phyloP scores from a whole-genome alignment of 2,888 invertebrate genomes.

The Eulithis prunata region DNA sequence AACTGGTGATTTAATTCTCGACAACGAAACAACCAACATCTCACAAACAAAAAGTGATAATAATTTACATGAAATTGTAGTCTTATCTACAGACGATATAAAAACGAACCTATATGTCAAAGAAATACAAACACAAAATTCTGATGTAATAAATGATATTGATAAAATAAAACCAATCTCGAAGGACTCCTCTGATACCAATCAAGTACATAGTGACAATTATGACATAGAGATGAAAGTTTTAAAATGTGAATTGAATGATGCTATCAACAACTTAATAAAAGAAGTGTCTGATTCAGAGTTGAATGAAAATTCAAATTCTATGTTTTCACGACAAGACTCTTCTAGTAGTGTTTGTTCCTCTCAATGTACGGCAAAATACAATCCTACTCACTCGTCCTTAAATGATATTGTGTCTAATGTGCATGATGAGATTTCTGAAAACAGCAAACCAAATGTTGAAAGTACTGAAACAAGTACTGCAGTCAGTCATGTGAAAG shows the following conservation, averaged over 20 bases:
- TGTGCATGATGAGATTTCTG: conserved; percentile 72
- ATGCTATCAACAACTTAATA: conserved; percentile 77
- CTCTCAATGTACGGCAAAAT: conserved; percentile 89
- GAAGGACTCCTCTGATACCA: conserved; percentile 17
- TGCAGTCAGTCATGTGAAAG: conserved; percentile 68
- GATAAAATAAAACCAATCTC: conserved; percentile 24
- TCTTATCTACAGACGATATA: conserved; percentile 71
- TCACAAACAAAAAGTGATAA: conserved; percentile 25
- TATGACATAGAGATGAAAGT: conserved; percentile 74
- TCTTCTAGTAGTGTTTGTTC: conserved; percentile 86
- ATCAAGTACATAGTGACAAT: conserved; percentile 42
- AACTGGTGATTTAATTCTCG: background rate
- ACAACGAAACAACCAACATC: conserved; percentile 22
- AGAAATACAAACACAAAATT: conserved; percentile 55
- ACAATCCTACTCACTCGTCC: conserved; percentile 85
- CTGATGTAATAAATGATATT: conserved; percentile 37
- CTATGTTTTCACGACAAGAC: conserved; percentile 78
- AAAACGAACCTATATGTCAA: conserved; percentile 74
- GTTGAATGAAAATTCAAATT: conserved; percentile 57
- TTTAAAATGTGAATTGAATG: conserved; percentile 76
- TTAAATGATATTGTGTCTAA: conserved; percentile 83
- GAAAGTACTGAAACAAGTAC: conserved; percentile 45
- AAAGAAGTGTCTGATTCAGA: conserved; percentile 77
- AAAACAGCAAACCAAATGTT: conserved; percentile 48
- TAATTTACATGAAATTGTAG: conserved; percentile 66